Evolutionary conservation across 2,888 invertebrate species (phyloP).

Genomic region (Erebia ligea): DNA sequence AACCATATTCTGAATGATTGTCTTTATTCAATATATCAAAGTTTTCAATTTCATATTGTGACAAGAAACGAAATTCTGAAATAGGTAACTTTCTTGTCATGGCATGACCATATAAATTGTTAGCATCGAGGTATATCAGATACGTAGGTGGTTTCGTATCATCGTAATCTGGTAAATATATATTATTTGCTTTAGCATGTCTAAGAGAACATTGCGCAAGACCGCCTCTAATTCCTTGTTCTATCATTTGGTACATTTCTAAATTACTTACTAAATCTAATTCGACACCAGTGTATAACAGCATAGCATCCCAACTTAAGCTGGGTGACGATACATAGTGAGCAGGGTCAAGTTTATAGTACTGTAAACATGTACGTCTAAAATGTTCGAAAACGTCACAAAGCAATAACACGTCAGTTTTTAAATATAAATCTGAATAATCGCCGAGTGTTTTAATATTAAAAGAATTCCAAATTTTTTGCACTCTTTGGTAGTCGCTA

Average conservation of each 20-base stretch:
- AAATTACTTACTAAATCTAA: slow-evolving; percentile 31
- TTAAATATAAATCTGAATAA: slow-evolving; percentile 42
- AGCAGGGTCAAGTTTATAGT: slow-evolving; percentile 46
- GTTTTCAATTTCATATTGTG: neutral
- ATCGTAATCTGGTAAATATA: slow-evolving; percentile 44
- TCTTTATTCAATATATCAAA: neutral
- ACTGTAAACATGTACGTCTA: slow-evolving; percentile 37
- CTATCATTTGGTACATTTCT: slow-evolving; percentile 42
- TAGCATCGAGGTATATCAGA: neutral
- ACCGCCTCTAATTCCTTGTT: slow-evolving; percentile 45
- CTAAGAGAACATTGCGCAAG: slow-evolving; percentile 41
- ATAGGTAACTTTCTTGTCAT: neutral
- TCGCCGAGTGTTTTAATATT: neutral
- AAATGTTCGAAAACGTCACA: slow-evolving; percentile 49
- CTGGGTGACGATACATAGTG: slow-evolving; percentile 42
- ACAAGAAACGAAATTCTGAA: neutral
- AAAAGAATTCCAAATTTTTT: neutral
- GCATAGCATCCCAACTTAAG: slow-evolving; percentile 2
- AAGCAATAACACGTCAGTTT: slow-evolving; percentile 43
- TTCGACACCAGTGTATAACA: neutral
- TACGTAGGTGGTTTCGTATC: neutral
- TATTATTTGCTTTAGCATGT: slow-evolving; percentile 43
- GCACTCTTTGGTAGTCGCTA: neutral
- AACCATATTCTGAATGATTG: neutral
- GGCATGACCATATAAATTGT: neutral